phyloP scores from a whole-genome alignment of 2,113 vertebrate genomes.

The Rutilus rutilus region DNA sequence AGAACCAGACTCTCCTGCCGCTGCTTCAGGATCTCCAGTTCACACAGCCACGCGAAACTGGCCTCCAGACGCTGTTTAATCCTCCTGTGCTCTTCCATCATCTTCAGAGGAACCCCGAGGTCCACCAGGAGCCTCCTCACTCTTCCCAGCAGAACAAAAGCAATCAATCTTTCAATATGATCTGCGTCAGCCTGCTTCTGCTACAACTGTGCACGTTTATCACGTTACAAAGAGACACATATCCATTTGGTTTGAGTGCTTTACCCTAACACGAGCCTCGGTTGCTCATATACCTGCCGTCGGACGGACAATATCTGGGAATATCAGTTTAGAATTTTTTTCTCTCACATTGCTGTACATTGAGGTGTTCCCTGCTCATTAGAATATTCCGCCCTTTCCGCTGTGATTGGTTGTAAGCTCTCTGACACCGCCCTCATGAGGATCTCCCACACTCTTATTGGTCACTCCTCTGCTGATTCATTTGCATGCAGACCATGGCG shows the following conservation, averaged over 20 bases:
- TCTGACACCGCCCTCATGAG: background rate
- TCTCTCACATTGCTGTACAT: slow-evolving; percentile 25
- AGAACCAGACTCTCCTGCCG: slow-evolving; percentile 79
- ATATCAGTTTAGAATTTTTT: background rate
- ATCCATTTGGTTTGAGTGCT: background rate
- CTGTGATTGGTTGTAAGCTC: background rate
- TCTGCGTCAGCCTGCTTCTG: background rate
- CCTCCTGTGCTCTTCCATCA: slow-evolving; percentile 73
- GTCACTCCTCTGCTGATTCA: background rate
- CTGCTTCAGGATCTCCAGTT: slow-evolving; percentile 77
- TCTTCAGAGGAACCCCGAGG: slow-evolving; percentile 73
- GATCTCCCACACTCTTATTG: slow-evolving; percentile 6
- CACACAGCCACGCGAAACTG: slow-evolving; percentile 75
- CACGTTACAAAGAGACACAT: background rate
- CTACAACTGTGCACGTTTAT: background rate
- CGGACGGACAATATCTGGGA: slow-evolving; percentile 11
- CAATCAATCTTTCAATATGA: slow-evolving; percentile 35
- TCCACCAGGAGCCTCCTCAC: slow-evolving; percentile 63
- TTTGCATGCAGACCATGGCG: background rate
- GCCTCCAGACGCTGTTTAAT: slow-evolving; percentile 79
- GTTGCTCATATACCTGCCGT: background rate
- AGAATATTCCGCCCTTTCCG: background rate
- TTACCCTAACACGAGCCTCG: background rate
- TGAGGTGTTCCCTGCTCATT: slow-evolving; percentile 13
- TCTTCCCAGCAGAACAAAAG: slow-evolving; percentile 41